Evolutionary conservation across 2,797 vertebrate genomes (phyloP).

Genomic region (Helostoma temminkii): DNA sequence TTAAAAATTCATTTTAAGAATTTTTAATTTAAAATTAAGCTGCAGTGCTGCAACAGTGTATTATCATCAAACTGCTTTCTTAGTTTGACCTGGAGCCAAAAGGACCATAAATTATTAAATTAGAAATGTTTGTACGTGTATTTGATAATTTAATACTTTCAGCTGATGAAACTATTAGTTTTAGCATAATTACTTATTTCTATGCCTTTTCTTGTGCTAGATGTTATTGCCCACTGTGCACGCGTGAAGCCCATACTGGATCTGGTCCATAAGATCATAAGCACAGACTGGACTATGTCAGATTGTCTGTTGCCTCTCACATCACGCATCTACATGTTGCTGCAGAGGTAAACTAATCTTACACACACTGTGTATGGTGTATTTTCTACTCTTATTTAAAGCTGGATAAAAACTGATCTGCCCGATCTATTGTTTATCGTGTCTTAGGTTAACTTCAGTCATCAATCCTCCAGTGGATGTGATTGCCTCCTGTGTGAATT

Average conservation of each 20-base stretch:
- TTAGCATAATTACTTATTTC: background rate
- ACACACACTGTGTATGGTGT: background rate
- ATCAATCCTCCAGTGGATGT: conserved; percentile 95
- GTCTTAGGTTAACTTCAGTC: conserved; percentile 90
- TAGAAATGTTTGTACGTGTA: no score
- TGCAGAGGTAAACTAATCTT: conserved; percentile 88
- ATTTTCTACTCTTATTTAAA: background rate
- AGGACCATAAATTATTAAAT: no score
- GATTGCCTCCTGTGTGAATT: conserved; percentile 97
- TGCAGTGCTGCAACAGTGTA: no score
- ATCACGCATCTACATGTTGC: conserved; percentile 96
- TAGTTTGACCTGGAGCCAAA: no score
- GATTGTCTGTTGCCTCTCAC: conserved; percentile 97
- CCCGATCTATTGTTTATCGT: background rate
- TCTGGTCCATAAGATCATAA: conserved; percentile 96
- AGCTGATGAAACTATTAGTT: background rate
- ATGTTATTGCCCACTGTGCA: conserved; percentile 94
- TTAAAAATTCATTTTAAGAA: no score
- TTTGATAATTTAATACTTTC: no score
- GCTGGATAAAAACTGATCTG: background rate
- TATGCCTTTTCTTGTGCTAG: conserved; percentile 61
- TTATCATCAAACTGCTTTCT: no score
- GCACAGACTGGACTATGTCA: conserved; percentile 93
- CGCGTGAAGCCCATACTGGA: conserved; percentile 96
- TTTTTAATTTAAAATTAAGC: no score